Evolutionary conservation across 2,113 vertebrate genomes (phyloP), one percentile per base, ranked within the genome.

Genomic region (Pangasianodon gigas): DNA sequence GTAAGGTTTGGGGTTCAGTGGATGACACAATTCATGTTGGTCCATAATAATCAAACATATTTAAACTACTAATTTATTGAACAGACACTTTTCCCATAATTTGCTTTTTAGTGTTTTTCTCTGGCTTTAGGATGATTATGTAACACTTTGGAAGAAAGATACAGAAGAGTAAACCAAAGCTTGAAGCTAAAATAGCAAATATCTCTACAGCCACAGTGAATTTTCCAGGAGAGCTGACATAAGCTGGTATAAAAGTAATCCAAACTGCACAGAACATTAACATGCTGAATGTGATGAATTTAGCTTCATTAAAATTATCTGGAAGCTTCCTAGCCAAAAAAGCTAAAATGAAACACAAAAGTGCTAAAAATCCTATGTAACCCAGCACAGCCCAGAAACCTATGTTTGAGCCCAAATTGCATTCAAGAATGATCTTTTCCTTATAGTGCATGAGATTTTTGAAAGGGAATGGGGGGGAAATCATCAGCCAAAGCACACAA

Each of bases 191-290:
- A 84, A 91, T 91, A 8, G 94, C 93, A 93, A 95, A 95, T 89
- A 95, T 95, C 52, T 95, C 94, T 7, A 95, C 94, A 81, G 93
- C 95, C 29, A 95, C 94, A 13, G 93, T 94, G 0, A 94, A 95
- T 60, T 94, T 95, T 18, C 95, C 94, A 87, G 95, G 95, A 62
- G 95, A 95, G 89, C 94, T 95, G 92, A 94, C 90, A 92, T 95
- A 95, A 44, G 94, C 93, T 85, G 94, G 94, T 29, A 95, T 93
- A 88, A 95, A 95, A 0, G 93, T 92, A 71, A 94, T 92, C 94
- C 94, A 95, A 0, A 95, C 93, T 46, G 94, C 93, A 93, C 92
- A 94, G 86, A 94, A 93, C 92, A 93, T 92, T 1, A 93, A 56
- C 92, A 93, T 93, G 84, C 93, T 94, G 91, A 94, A 94, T 41